Evolutionary conservation across 2,113 vertebrate species (phyloP), one percentile per base, ranked within the genome.

Genomic region (Eurystomus gularis): DNA sequence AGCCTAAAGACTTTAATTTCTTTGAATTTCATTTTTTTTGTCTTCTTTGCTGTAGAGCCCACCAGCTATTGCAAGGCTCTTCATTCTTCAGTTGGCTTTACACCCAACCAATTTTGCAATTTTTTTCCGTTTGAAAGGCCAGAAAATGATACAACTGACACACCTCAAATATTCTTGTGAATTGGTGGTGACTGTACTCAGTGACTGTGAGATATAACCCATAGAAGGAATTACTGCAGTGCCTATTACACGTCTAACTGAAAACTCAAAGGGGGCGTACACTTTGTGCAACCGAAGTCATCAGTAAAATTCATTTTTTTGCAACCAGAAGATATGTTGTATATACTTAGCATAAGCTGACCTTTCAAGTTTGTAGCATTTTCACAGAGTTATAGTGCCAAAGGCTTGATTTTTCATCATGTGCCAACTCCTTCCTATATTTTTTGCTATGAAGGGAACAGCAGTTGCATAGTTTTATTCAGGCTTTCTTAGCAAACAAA

Each of bases 11-110:
- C 16, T 69, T 79, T 3, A 90, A 51, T 90, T 77, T 52, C 18
- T 94, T 44, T 84, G 64, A 92, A 88, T 96, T 93, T 89, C 57
- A 92, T 94, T 92, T 96, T 82, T 95, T 24, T 79, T 95, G 80
- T 88, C 80, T 71, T 68, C 4, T 13, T 26, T 86, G 80, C 55
- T 64, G 83, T 78, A 84, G 77, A 89, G 48, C 48, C 37, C 61
- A 88, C 19, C 44, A 75, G 26, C 21, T 88, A 21, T 48, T 44
- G 25, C 29, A 60, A 71, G 70, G 18, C 42, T 92, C 35, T 94
- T 94, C 35, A n/a, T 80, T 88, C 55, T 92, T 86, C 77, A 40
- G 0, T 33, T 86, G 52, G 42, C 86, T 86, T 64, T 84, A 24
- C 42, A 92, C 33, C 25, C 68, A 73, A 60, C 3, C 24, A 71